Percentiles rank a stretch among this genome's conserved stretches.
phyloP scores from a whole-genome alignment of 2,797 vertebrate genomes.

The Oreochromis mossambicus region DNA sequence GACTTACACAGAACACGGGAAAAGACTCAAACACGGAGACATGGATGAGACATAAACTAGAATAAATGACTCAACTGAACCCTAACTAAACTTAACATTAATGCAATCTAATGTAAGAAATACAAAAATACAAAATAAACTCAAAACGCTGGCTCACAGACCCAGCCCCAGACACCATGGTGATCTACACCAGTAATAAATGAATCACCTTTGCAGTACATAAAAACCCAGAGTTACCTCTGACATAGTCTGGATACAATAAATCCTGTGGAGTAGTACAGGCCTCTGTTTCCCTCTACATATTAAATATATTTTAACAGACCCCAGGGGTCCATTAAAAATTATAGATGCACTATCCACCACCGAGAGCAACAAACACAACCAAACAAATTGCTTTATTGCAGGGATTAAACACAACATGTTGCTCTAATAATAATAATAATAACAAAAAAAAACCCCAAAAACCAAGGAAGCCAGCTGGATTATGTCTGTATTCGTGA shows the following conservation, averaged over 20 bases:
- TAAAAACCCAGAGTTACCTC: neutral
- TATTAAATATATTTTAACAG: neutral
- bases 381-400: neutral
- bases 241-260: neutral
- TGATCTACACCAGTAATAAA: neutral
- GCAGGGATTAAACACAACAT: neutral
- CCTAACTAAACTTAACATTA: neutral
- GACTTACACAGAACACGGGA: neutral
- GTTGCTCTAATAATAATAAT: neutral
- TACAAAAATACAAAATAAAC: neutral
- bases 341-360: neutral
- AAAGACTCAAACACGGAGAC: neutral
- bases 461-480: accelerated
- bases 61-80: accelerated
- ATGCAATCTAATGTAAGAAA: neutral
- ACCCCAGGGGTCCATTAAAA: neutral
- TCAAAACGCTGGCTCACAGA: neutral
- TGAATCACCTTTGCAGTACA: neutral
- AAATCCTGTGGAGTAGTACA: too few relatives aligned
- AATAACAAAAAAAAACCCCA: neutral
- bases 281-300: neutral
- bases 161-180: accelerated
- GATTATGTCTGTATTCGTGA: neutral
- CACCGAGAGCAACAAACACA: neutral
- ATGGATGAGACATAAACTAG: neutral